Base-by-base conservation (phyloP, 2,797 vertebrate species). In the Hyperoplus immaculatus region DNA sequence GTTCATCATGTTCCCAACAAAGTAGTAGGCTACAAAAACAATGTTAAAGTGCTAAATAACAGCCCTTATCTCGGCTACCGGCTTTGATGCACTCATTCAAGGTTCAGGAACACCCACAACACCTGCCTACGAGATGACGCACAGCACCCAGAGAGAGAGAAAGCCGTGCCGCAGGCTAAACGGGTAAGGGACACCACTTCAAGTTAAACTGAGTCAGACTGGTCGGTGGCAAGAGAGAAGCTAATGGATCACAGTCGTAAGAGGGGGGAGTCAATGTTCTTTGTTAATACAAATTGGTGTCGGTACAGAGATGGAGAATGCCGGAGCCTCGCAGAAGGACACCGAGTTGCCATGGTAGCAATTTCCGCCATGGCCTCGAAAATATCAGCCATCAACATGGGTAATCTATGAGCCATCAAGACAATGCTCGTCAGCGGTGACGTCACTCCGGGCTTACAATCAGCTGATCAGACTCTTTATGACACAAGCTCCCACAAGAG, bases 321-420 rank as follows among this genome's bases (percentile, higher is more conserved):
- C 29, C 29, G 29, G 4, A 81, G 79, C 55, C 61, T 66, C 41
- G 43, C 69, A 41, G 47, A 77, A 65, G 51, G 46, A 64, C 46
- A 49, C 50, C 41, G 50, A 66, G 92, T 94, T 93, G 77, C 93
- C 82, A 93, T 92, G 90, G 89, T 13, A 89, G 73, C 91, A 49
- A 57, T 73, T 90, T 92, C 81, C 54, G 11, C 80, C 4, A 42
- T 39, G 77, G 78, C 75, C 75, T 89, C 43, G 5, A 78, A 84
- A 75, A 83, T 56, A 29, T 29, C 29, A 29, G 3, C 29, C 29
- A 29, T 29, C 29, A 29, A 29, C 29, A 29, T 29, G 29, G 29
- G 29, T 29, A 29, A 29, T 29, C 29, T 29, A 29, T 29, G 29
- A 56, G 43, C 59, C 50, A 61, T 76, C 54, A 16, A 80, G 72